phyloP scores from a whole-genome alignment of 1,140 invertebrate species.

The Drosophila biarmipes region DNA sequence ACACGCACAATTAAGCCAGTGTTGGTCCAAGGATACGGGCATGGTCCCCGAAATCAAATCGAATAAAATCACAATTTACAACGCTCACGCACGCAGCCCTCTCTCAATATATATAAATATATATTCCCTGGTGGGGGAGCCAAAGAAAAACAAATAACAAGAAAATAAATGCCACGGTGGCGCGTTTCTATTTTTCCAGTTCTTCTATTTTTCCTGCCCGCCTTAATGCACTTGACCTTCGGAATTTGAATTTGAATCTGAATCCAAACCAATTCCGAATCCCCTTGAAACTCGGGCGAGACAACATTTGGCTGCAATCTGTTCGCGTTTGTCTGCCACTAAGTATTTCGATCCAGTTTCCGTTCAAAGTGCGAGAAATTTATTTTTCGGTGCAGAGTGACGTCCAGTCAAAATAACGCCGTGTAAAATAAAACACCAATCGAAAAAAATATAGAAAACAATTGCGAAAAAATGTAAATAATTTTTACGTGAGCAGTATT shows the following conservation, averaged over 20 bases:
- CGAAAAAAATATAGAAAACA: too few species aligned
- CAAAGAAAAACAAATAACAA: neutral
- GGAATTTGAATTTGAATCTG: constrained; percentile 19
- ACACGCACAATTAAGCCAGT: constrained; percentile 76
- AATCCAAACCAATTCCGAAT: constrained; percentile 3
- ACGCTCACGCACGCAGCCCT: constrained; percentile 59
- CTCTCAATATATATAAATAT: constrained; percentile 2
- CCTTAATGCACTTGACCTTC: constrained; percentile 82
- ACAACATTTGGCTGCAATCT: constrained; percentile 28
- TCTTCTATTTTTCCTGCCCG: constrained; percentile 64
- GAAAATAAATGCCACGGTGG: neutral
- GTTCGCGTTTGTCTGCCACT: neutral
- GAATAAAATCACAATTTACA: constrained; percentile 76
- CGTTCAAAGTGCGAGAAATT: too few species aligned
- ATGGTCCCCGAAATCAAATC: constrained; percentile 63
- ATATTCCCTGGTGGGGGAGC: neutral
- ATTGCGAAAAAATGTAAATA: too few species aligned
- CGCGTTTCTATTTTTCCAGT: constrained; percentile 35
- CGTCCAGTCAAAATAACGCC: too few species aligned
- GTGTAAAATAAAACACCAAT: too few species aligned
- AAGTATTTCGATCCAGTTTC: neutral
- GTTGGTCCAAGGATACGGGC: constrained; percentile 38
- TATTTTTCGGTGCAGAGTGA: too few species aligned
- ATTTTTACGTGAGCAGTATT: too few species aligned
- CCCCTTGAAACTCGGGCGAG: constrained; percentile 27